A percentile compares a stretch with the other conserved stretches of the same genome.
Evolutionary conservation across 2,113 vertebrate species (phyloP).

Genomic region (Barnardius zonarius): DNA sequence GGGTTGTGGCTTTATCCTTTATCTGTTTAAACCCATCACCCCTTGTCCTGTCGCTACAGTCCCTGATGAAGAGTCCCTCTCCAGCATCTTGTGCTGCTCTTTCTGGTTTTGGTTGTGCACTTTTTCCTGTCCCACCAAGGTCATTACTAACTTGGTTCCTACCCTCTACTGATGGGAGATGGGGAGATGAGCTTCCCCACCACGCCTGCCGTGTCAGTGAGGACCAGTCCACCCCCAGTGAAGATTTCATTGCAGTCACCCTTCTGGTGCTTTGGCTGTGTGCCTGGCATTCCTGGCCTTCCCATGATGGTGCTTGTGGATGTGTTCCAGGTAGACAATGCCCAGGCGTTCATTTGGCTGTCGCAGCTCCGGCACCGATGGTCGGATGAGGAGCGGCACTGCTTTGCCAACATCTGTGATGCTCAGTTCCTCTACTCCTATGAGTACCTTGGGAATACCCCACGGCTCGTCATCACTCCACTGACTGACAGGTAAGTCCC

Average conservation of each 20-base stretch:
- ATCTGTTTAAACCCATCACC: background rate
- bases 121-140: background rate
- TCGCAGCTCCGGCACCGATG: constrained; percentile 93
- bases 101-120: background rate
- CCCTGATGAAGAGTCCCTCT: background rate
- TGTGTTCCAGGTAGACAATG: constrained; percentile 81
- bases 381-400: constrained; percentile 86
- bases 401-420: constrained; percentile 93
- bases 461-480: constrained; percentile 94
- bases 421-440: constrained; percentile 93
- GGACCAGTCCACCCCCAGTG: rapidly evolving
- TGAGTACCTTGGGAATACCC: constrained; percentile 95
- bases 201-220: background rate
- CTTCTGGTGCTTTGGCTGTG: no score
- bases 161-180: background rate
- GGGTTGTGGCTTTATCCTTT: background rate
- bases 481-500: constrained; percentile 88
- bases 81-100: background rate
- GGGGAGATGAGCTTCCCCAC: background rate
- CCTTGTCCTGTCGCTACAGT: background rate
- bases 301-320: rapidly evolving
- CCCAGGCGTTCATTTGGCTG: constrained; percentile 92
- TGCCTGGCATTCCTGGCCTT: background rate
- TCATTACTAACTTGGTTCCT: background rate
- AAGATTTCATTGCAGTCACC: background rate